Base-by-base conservation (phyloP, 1,140 invertebrate species). In the Cardiocondyla obscurior region DNA sequence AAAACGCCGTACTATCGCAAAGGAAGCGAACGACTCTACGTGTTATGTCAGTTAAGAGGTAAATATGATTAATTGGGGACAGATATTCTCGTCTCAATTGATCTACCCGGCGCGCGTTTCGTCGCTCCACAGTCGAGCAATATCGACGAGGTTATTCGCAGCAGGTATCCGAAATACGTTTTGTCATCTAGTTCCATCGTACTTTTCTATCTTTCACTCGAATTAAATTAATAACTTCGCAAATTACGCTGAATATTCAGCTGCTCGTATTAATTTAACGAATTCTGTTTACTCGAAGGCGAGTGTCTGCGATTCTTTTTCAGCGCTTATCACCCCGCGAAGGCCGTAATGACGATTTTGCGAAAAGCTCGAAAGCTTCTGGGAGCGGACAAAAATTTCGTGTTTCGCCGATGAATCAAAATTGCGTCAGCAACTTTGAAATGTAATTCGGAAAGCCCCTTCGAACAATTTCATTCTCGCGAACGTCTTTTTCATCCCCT, bases 41-140 rank as follows among this genome's bases (percentile, higher is more conserved):
- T 22, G 73, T 49, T 39, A 85, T 88, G 87, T 88, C 87, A 44
- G 67, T 67, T 74, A 88, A 81, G 36, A 88, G 87, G 87, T 88
- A 88, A 88, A 85, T 88, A 88, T 88, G 82, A 88, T 88, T 85
- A 74, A 74, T 73, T 16, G 33, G 25, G 57, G 44, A 77, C 57
- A 58, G 28, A 14, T 76, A 64, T 81, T 55, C 28, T 16, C 16
- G 64, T 58, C 42, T 6, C 16, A 10, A 4, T 30, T 39, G 60
- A 74, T 30, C 42, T 42, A 16, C 16, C 28, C 57, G 4, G n/a
- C 46, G n/a, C 46, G 30, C 73, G 44, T 39, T 67, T 67, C 74
- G 60, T 79, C 62, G 16, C 36, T 62, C 33, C 62, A 44, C 42
- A 79, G n/a, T 16, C 46, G 46, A 53, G 33, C 62, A 62, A 55